Conservation (phyloP, 2,797 vertebrate genomes). For the Hyperoplus immaculatus region DNA sequence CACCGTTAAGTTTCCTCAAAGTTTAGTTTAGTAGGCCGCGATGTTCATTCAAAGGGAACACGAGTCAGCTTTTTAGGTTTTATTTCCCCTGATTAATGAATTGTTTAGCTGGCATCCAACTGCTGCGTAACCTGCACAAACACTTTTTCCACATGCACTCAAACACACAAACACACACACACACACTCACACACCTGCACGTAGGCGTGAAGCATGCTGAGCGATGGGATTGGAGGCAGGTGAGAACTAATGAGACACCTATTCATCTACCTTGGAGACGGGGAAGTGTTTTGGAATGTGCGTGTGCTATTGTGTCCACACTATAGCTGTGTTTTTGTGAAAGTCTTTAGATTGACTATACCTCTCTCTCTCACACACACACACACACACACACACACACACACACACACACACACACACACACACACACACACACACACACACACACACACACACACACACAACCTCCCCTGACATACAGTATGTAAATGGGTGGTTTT, state of each 20-base stretch:
- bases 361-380: slow-evolving; percentile 14
- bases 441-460: slow-evolving; percentile 3
- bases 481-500: slow-evolving; percentile 18
- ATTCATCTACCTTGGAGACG: slow-evolving; percentile 51
- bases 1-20: slow-evolving; percentile 23
- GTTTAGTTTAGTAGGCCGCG: slow-evolving; percentile 42
- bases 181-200: slow-evolving; percentile 15
- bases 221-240: slow-evolving; percentile 55
- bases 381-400: background rate
- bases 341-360: slow-evolving; percentile 26
- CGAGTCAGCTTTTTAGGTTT: slow-evolving; percentile 59
- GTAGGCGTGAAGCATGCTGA: slow-evolving; percentile 61
- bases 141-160: background rate
- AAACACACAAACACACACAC: slow-evolving; percentile 23
- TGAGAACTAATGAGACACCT: slow-evolving; percentile 74
- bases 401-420: background rate
- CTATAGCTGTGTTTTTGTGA: slow-evolving; percentile 10
- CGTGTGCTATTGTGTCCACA: background rate
- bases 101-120: slow-evolving; percentile 54
- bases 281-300: slow-evolving; percentile 13
- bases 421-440: background rate
- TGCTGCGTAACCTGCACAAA: slow-evolving; percentile 49
- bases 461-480: slow-evolving; percentile 9
- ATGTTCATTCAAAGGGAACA: slow-evolving; percentile 43
- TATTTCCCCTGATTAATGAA: slow-evolving; percentile 62